Evolutionary conservation across 1,140 invertebrate species (phyloP), one percentile per base, ranked within the genome.

Genomic region (Harpegnathos saltator): DNA sequence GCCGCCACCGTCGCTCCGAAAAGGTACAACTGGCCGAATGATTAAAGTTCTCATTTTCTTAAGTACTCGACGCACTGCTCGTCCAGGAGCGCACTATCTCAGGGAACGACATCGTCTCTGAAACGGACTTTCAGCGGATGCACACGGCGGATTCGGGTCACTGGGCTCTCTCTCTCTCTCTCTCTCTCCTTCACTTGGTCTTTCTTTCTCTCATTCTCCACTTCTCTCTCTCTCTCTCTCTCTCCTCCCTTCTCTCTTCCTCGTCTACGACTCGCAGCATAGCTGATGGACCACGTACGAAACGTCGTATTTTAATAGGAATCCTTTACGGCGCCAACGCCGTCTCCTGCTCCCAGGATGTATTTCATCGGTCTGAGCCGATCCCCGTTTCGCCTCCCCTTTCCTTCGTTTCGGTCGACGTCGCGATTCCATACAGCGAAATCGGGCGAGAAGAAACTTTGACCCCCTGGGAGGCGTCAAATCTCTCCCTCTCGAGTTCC

Each of bases 41-140:
- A 88, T 54, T 74, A 29, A 61, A 72, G 58, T 87, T 85, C 58
- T 88, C 86, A 87, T 88, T 85, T 87, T 88, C 85, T 87, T 88
- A 88, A 88, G 85, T 85, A 88, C 85, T 84, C 85, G 81, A 78
- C 62, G 69, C 75, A 71, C 66, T 26, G 22, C 68, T 80, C 19
- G 52, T 15, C n/a, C 11, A 58, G 19, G 44, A n/a, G n/a, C 33
- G 48, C n/a, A 48, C 56, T 44, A 59, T 81, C 38, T 44, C 15
- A 68, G 72, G 61, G 17, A 71, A 65, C n/a, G 24, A 38, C n/a
- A 29, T 26, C 29, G 22, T 26, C 68, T 56, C 29, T 33, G 29
- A 33, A 33, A 33, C 29, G 29, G 29, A 33, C 5, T 33, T 54
- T 44, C 15, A 24, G 15, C 56, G 48, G n/a, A 33, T 33, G 72